A percentile compares a stretch with the other conserved stretches of the same genome.
These are phyloP conservation scores for Halisarca cf. caerulea DNA, from an alignment of 37 sponge, comb jelly and placozoan genomes.

Conservation along the genomic window DNA sequence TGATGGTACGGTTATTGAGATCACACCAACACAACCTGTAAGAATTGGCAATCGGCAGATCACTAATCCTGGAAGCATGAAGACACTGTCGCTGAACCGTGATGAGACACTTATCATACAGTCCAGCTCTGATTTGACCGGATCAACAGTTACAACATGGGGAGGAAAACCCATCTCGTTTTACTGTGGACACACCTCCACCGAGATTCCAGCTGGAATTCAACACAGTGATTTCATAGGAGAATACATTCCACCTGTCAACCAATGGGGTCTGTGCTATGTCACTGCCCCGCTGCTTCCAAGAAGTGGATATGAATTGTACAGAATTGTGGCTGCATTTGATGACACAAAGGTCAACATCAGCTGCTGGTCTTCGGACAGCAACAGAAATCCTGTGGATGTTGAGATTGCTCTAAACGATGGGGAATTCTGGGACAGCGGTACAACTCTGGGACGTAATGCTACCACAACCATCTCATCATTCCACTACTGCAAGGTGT, in stretches of 20 bases:
- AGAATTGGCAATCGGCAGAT: background rate
- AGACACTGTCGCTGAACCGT: background rate
- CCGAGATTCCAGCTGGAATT: background rate
- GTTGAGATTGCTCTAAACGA: background rate
- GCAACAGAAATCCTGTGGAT: background rate
- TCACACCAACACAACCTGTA: constrained; percentile 1
- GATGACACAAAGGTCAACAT: background rate
- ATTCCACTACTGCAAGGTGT: background rate
- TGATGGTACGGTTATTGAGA: constrained; percentile 1
- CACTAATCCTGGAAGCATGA: background rate
- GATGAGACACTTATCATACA: constrained; percentile 1
- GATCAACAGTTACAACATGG: constrained; percentile 25
- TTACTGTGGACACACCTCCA: constrained; percentile 5
- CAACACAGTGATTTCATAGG: constrained; percentile 23
- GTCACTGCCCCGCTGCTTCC: background rate
- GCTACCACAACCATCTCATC: background rate
- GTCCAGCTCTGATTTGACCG: background rate
- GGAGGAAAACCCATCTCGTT: constrained; percentile 16
- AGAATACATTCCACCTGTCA: constrained; percentile 5
- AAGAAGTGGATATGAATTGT: background rate
- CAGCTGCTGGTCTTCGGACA: constrained; percentile 3
- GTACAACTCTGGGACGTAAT: background rate
- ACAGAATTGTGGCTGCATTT: background rate
- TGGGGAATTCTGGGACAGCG: constrained; percentile 18
- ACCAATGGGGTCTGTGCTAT: background rate